These are phyloP conservation scores for Pogonocherus hispidulus DNA, from an alignment of 2,888 invertebrate genomes.

Conservation along the genomic window DNA sequence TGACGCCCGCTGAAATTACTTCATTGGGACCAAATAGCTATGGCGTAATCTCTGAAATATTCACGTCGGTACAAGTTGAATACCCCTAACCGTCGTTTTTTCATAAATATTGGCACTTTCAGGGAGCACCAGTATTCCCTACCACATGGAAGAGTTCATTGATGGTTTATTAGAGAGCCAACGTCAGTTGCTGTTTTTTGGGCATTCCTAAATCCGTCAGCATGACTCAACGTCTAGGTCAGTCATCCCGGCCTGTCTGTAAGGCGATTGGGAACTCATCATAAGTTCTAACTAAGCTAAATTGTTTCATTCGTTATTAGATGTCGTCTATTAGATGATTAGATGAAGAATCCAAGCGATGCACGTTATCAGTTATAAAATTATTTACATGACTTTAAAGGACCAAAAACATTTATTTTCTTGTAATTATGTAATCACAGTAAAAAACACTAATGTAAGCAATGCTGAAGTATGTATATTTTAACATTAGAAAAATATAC, in stretches of 20 bases:
- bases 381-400: too few species aligned
- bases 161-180: background rate
- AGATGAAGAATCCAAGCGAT: too few species aligned
- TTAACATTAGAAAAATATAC: too few species aligned
- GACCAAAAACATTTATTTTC: too few species aligned
- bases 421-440: too few species aligned
- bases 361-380: too few species aligned
- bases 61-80: background rate
- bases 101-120: background rate
- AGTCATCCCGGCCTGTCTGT: background rate
- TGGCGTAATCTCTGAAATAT: background rate
- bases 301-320: too few species aligned
- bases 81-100: background rate
- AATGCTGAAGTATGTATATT: too few species aligned
- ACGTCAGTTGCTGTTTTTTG: background rate
- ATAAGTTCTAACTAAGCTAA: too few species aligned
- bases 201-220: background rate
- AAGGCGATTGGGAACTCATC: background rate
- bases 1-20: background rate
- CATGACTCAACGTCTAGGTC: background rate
- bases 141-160: background rate
- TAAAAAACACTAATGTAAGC: too few species aligned
- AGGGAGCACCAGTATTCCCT: background rate
- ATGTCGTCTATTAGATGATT: too few species aligned
- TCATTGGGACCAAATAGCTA: background rate